Percentiles rank a stretch among this genome's conserved stretches.
These are phyloP conservation scores for Argya squamiceps DNA, from an alignment of 2,797 vertebrate genomes.

Conservation along the genomic window DNA sequence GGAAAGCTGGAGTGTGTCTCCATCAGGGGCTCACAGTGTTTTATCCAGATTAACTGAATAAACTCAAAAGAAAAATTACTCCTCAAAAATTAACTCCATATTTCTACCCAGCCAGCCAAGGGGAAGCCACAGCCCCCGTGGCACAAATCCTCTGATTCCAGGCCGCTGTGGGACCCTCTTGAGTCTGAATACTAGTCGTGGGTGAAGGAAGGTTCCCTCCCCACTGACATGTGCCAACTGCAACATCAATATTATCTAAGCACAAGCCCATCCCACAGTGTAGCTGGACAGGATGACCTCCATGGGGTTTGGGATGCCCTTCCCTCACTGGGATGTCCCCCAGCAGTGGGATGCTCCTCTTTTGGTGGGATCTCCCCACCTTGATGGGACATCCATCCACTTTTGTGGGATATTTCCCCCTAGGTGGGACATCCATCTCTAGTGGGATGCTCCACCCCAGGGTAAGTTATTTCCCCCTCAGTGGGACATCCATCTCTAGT, in stretches of 20 bases:
- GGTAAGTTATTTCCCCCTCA: background rate
- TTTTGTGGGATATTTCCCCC: too few species aligned
- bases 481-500: background rate
- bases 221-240: fast-evolving
- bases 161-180: background rate
- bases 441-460: background rate
- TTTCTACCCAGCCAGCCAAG: background rate
- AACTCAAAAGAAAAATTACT: background rate
- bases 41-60: background rate
- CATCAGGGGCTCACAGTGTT: background rate
- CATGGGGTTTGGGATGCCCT: background rate
- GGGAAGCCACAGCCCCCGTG: background rate
- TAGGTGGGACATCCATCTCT: background rate
- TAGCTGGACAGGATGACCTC: background rate
- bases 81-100: background rate
- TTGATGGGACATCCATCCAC: background rate
- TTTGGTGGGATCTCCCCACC: background rate
- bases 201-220: background rate
- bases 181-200: fast-evolving
- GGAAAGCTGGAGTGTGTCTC: background rate
- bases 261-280: fast-evolving
- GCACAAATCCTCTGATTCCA: background rate
- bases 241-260: background rate
- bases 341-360: background rate
- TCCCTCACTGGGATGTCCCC: background rate